Evolutionary conservation across 2,888 invertebrate genomes (phyloP).

Genomic region (Melolontha melolontha): DNA sequence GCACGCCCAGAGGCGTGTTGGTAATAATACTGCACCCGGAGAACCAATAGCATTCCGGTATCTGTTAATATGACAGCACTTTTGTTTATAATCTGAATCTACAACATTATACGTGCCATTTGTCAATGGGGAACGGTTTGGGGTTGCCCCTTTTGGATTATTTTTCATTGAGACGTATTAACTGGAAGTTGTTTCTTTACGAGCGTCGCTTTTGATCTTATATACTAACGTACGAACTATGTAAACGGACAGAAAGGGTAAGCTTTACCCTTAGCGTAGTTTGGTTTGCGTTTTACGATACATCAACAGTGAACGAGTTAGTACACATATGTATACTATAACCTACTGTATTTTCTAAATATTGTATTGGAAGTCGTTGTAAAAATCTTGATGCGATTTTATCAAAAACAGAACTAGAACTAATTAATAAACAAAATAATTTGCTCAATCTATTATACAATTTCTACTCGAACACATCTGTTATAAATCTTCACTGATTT

Average conservation of each 20-base stretch:
- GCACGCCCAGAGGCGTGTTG: slow-evolving; percentile 38
- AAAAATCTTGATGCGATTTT: too few species aligned
- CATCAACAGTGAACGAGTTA: background rate
- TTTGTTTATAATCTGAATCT: slow-evolving; percentile 42
- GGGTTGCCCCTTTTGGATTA: slow-evolving; percentile 37
- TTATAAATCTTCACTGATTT: too few species aligned
- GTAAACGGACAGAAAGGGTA: slow-evolving; percentile 3
- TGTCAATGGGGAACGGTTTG: slow-evolving; percentile 37
- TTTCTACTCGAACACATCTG: too few species aligned
- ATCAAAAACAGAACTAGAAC: too few species aligned
- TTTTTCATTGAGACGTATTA: slow-evolving; percentile 35
- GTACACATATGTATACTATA: background rate
- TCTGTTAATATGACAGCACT: slow-evolving; percentile 41
- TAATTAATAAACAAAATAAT: too few species aligned
- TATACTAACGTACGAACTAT: background rate
- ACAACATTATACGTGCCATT: slow-evolving; percentile 39
- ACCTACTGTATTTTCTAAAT: too few species aligned
- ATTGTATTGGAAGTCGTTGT: too few species aligned
- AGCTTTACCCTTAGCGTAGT: background rate
- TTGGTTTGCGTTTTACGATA: slow-evolving; percentile 7
- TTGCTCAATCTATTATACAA: too few species aligned
- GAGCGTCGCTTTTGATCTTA: slow-evolving; percentile 4
- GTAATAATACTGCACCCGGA: slow-evolving; percentile 17
- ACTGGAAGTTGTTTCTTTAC: slow-evolving; percentile 30
- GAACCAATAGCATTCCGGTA: slow-evolving; percentile 27